Evolutionary conservation across 1,140 invertebrate genomes (phyloP).

Genomic region (Temnothorax curvispinosus): DNA sequence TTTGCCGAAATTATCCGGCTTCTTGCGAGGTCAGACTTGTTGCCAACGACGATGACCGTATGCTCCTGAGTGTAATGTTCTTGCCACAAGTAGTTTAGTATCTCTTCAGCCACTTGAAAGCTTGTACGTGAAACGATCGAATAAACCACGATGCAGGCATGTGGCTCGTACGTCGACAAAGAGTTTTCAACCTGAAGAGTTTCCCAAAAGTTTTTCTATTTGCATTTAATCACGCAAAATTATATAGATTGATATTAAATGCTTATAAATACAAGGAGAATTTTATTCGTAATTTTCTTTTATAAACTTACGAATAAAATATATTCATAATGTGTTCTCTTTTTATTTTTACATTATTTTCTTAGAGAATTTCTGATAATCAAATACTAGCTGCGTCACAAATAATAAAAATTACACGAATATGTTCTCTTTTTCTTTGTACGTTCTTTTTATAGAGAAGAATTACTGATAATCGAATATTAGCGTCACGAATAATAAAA

Average conservation of each 20-base stretch:
- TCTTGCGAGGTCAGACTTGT: slow-evolving; percentile 96
- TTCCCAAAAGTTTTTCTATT: not conserved
- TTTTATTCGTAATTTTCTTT: not conserved
- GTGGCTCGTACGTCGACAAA: slow-evolving; percentile 94
- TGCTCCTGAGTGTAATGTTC: slow-evolving; percentile 92
- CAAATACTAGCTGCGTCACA: not conserved
- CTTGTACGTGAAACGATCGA: slow-evolving; percentile 93
- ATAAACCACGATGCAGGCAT: slow-evolving; percentile 96
- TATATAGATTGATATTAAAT: not conserved
- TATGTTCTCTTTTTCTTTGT: too few species aligned
- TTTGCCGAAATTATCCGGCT: slow-evolving; percentile 92
- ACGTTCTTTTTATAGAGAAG: too few species aligned
- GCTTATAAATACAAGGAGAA: not conserved
- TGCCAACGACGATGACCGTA: slow-evolving; percentile 96
- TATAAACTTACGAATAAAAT: slow-evolving; percentile 6
- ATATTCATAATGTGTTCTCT: not conserved
- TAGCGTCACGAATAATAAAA: too few species aligned
- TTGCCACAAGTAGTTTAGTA: slow-evolving; percentile 92
- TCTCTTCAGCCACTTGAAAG: slow-evolving; percentile 92
- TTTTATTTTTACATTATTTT: not conserved
- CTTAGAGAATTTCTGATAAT: not conserved
- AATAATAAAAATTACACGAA: not conserved
- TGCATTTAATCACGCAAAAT: not conserved
- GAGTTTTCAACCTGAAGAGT: slow-evolving; percentile 91
- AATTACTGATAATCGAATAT: not conserved